Percentiles rank a stretch among this genome's conserved stretches.
Conservation (phyloP, 2,888 invertebrate genomes). For the Rosalia funebris region DNA sequence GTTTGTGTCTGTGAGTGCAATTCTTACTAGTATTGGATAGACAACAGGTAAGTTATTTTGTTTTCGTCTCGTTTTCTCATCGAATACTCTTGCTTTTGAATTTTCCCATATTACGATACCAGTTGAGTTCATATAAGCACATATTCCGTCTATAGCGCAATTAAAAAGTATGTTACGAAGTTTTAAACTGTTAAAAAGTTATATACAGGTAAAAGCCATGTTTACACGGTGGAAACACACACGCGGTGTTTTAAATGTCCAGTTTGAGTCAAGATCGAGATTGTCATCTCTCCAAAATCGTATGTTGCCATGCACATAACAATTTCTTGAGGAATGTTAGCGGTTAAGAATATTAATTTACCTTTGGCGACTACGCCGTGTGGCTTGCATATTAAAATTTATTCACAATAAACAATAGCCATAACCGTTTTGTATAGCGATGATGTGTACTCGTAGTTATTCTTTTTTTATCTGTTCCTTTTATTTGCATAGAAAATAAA, state of each 20-base stretch:
- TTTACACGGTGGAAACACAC: constrained; percentile 55
- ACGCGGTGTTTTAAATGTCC: constrained; percentile 60
- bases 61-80: constrained; percentile 17
- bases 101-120: background rate
- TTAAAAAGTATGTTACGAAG: constrained; percentile 45
- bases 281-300: constrained; percentile 40
- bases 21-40: constrained; percentile 51
- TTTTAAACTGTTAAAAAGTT: constrained; percentile 52
- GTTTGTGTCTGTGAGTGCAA: constrained; percentile 44
- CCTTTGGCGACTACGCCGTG: constrained; percentile 17
- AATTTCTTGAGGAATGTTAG: constrained; percentile 23
- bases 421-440: constrained; percentile 2
- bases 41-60: constrained; percentile 53
- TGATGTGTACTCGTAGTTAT: constrained; percentile 9
- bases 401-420: constrained; percentile 21
- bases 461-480: constrained; percentile 1
- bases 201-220: constrained; percentile 60
- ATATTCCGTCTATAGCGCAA: constrained; percentile 9
- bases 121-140: background rate
- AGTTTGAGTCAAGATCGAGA: constrained; percentile 55
- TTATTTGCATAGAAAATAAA: constrained; percentile 4
- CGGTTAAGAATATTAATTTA: constrained; percentile 28
- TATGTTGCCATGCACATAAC: constrained; percentile 14
- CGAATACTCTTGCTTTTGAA: no score
- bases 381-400: constrained; percentile 16